Conservation (phyloP, 2,113 vertebrate genomes). For the Cyanistes caeruleus region DNA sequence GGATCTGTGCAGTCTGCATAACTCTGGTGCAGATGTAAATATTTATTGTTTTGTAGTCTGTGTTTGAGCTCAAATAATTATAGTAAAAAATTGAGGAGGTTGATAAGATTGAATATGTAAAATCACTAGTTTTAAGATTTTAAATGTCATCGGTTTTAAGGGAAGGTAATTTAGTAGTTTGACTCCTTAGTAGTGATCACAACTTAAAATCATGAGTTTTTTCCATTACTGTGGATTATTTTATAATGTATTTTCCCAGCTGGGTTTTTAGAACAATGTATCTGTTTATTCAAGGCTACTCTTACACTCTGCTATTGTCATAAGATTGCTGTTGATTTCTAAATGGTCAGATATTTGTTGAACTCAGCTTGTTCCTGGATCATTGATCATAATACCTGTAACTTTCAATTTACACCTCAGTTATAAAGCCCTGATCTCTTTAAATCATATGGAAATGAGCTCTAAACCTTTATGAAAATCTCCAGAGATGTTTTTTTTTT, state of each 20-base stretch:
- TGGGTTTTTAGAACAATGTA: background rate
- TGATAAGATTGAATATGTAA: background rate
- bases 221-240: background rate
- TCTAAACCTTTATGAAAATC: background rate
- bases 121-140: background rate
- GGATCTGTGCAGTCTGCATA: constrained; percentile 19
- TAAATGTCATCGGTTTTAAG: background rate
- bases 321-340: background rate
- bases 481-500: background rate
- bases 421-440: background rate
- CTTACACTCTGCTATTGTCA: background rate
- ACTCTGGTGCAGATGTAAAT: background rate
- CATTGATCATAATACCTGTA: background rate
- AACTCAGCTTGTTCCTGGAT: background rate
- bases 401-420: background rate
- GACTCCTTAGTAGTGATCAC: background rate
- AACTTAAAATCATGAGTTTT: background rate
- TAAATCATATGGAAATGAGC: background rate
- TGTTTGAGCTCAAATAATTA: background rate
- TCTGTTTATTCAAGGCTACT: background rate
- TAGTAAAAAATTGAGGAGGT: background rate
- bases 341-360: background rate
- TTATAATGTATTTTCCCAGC: background rate
- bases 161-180: background rate
- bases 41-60: background rate